Conservation (phyloP, 2,113 vertebrate genomes). For the Myrmophylax atrothorax region DNA sequence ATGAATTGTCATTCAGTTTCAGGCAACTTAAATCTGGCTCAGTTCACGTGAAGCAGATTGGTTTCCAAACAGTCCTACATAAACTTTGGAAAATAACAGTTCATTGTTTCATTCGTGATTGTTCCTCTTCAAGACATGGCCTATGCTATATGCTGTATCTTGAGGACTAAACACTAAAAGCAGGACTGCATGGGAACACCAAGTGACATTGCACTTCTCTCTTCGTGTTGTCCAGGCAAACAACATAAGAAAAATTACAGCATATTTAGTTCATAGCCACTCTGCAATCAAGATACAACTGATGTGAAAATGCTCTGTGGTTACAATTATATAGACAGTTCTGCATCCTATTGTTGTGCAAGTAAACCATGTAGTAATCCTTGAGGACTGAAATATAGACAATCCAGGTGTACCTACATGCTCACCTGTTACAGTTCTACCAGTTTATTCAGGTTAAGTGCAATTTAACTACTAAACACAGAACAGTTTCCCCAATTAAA, state of each 20-base stretch:
- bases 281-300: neutral
- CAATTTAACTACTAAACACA: neutral
- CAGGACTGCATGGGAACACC: neutral
- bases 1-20: neutral
- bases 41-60: constrained; percentile 21
- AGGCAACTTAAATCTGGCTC: constrained; percentile 29
- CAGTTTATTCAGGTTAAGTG: neutral
- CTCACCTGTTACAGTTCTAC: neutral
- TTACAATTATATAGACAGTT: neutral
- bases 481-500: neutral
- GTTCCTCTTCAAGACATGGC: neutral
- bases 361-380: neutral
- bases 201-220: neutral
- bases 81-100: neutral
- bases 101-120: neutral
- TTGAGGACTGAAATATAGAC: neutral
- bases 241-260: neutral
- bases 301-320: neutral
- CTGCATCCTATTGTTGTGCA: neutral
- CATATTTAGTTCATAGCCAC: neutral
- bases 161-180: neutral
- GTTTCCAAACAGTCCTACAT: neutral
- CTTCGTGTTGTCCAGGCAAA: neutral
- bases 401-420: neutral
- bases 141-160: neutral